phyloP scores from a whole-genome alignment of 1,140 invertebrate species.

The Hycleus phaleratus region DNA sequence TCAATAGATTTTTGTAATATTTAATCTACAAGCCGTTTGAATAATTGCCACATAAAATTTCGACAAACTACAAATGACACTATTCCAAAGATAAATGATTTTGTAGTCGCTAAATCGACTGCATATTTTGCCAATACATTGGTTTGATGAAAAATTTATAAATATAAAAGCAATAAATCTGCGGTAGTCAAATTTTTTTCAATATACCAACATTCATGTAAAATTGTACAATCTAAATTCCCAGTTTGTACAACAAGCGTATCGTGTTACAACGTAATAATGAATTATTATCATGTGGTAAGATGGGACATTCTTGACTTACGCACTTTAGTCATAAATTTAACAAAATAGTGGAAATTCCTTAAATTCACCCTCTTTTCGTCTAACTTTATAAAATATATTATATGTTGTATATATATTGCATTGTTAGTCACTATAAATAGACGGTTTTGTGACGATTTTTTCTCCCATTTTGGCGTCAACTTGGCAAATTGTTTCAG shows the following conservation, averaged over 20 bases:
- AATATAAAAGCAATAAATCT: not conserved
- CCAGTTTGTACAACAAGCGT: not conserved
- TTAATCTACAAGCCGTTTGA: not conserved
- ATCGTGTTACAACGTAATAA: not conserved
- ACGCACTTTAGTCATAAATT: constrained; percentile 21
- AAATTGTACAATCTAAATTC: not conserved
- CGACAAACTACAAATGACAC: constrained; percentile 13
- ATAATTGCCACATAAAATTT: constrained; percentile 9
- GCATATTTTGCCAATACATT: constrained; percentile 12
- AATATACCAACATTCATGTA: not conserved
- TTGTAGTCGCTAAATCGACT: constrained; percentile 8
- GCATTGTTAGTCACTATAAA: constrained; percentile 23
- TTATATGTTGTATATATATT: constrained; percentile 19
- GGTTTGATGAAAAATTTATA: constrained; percentile 3
- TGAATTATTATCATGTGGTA: constrained; percentile 18
- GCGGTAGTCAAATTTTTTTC: not conserved
- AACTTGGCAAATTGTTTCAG: constrained; percentile 19
- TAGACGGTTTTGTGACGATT: constrained; percentile 17
- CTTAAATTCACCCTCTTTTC: constrained; percentile 16
- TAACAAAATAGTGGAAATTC: constrained; percentile 23
- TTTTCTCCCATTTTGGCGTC: constrained; percentile 5
- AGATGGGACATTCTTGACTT: constrained; percentile 22
- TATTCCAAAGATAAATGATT: constrained; percentile 11
- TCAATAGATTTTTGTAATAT: constrained; percentile 6
- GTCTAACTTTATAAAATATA: constrained; percentile 19